Evolutionary conservation across 2,113 vertebrate genomes (phyloP).

Genomic region (Pterocles burchelli): DNA sequence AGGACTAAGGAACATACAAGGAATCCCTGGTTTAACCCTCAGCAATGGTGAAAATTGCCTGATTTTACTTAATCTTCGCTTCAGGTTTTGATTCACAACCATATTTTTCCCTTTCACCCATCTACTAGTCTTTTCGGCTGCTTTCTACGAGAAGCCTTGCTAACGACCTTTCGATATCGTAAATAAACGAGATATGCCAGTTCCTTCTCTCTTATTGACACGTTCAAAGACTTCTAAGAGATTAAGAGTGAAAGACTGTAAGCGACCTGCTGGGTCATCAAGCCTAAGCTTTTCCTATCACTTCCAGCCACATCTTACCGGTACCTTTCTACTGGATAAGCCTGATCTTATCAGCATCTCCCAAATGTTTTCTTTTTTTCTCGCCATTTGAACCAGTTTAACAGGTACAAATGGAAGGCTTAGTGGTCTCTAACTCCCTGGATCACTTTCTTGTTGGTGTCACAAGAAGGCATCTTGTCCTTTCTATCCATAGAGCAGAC

Average conservation of each 20-base stretch:
- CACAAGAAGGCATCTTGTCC: background rate
- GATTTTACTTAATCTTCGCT: background rate
- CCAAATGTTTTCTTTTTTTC: conserved; percentile 35
- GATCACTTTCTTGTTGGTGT: conserved; percentile 17
- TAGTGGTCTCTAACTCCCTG: background rate
- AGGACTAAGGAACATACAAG: background rate
- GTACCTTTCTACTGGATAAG: conserved; percentile 55
- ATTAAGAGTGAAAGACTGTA: conserved; percentile 54
- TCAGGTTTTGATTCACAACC: background rate
- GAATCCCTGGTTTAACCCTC: background rate
- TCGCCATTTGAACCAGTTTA: conserved; percentile 57
- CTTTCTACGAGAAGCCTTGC: background rate
- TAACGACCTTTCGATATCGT: conserved; percentile 11
- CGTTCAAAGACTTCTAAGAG: conserved; percentile 57
- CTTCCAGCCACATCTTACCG: conserved; percentile 41
- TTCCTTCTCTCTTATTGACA: conserved; percentile 39
- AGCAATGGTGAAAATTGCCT: background rate
- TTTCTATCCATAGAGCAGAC: background rate
- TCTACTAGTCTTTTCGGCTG: conserved; percentile 5
- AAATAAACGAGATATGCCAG: conserved; percentile 58
- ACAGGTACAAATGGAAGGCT: conserved; percentile 40
- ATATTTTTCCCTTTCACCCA: background rate
- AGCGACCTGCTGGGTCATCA: conserved; percentile 57
- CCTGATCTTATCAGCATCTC: conserved; percentile 51
- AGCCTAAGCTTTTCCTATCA: conserved; percentile 40